A percentile compares a stretch with the other conserved stretches of the same genome.
phyloP scores from a whole-genome alignment of 1,140 invertebrate species.

The Drosophila kurseongensis region DNA sequence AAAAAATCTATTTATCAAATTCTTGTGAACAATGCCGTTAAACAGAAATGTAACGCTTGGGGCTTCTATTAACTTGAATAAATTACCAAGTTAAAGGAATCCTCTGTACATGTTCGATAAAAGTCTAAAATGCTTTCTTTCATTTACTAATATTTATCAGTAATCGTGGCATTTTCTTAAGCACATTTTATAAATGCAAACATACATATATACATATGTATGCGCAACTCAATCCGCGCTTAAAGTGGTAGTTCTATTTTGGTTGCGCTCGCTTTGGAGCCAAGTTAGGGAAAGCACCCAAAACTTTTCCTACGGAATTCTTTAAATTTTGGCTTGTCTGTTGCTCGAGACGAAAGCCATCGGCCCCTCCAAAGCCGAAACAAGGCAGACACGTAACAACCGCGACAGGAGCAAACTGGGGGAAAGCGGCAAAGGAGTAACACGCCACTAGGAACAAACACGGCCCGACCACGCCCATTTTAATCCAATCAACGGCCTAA shows the following conservation, averaged over 20 bases:
- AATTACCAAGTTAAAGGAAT: too few species aligned
- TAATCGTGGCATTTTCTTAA: constrained; percentile 20
- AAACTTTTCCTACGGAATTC: constrained; percentile 24
- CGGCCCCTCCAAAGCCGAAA: background rate
- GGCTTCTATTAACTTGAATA: too few species aligned
- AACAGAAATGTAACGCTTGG: too few species aligned
- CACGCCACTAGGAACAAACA: background rate
- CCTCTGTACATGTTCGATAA: too few species aligned
- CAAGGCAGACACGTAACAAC: constrained; percentile 25
- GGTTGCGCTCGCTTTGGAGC: constrained; percentile 42
- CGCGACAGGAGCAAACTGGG: background rate
- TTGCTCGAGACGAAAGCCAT: constrained; percentile 12
- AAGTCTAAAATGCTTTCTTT: too few species aligned
- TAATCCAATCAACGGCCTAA: constrained; percentile 58
- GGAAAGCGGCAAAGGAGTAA: background rate
- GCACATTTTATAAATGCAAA: background rate
- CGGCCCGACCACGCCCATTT: constrained; percentile 52
- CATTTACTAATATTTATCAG: constrained; percentile 15
- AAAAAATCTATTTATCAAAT: too few species aligned
- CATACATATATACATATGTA: background rate
- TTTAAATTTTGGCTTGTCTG: constrained; percentile 33
- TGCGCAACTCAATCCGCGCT: constrained; percentile 28
- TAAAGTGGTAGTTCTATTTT: constrained; percentile 43
- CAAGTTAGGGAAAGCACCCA: constrained; percentile 13
- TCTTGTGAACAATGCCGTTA: too few species aligned